phyloP scores from a whole-genome alignment of 2,888 invertebrate genomes.

The Amiota mariae region DNA sequence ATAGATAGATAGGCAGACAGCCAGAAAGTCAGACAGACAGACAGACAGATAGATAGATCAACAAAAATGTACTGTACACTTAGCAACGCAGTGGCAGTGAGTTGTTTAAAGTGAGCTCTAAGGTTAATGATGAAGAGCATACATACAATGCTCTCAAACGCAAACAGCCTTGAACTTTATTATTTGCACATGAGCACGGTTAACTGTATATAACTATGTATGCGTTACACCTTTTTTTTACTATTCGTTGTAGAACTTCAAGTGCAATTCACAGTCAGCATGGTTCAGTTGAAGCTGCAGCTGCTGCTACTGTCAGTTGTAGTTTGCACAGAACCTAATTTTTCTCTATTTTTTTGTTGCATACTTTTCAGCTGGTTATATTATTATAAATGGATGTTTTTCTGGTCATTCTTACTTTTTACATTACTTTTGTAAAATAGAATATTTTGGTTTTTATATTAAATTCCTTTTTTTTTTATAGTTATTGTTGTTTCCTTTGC shows the following conservation, averaged over 20 bases:
- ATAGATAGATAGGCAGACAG: slow-evolving; percentile 3
- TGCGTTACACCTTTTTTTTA: neutral
- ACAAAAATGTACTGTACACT: neutral
- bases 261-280: too few species aligned
- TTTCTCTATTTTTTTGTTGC: neutral
- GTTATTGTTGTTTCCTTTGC: slow-evolving; percentile 21
- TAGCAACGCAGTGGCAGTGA: too few species aligned
- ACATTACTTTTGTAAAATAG: neutral
- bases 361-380: slow-evolving; percentile 5
- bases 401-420: neutral
- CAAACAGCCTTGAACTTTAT: slow-evolving; percentile 66
- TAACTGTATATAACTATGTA: slow-evolving; percentile 18
- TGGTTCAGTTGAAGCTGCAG: neutral
- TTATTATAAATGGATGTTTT: slow-evolving; percentile 23
- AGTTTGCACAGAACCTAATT: too few species aligned
- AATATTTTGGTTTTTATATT: neutral
- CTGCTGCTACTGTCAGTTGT: neutral
- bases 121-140: slow-evolving; percentile 52
- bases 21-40: neutral
- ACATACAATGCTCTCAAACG: slow-evolving; percentile 57
- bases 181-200: slow-evolving; percentile 66
- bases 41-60: neutral
- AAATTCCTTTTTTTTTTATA: neutral
- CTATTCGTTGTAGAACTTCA: too few species aligned
- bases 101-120: too few species aligned